Base-by-base conservation (phyloP, 2,888 invertebrate species). In the Leistus spinibarbis region DNA sequence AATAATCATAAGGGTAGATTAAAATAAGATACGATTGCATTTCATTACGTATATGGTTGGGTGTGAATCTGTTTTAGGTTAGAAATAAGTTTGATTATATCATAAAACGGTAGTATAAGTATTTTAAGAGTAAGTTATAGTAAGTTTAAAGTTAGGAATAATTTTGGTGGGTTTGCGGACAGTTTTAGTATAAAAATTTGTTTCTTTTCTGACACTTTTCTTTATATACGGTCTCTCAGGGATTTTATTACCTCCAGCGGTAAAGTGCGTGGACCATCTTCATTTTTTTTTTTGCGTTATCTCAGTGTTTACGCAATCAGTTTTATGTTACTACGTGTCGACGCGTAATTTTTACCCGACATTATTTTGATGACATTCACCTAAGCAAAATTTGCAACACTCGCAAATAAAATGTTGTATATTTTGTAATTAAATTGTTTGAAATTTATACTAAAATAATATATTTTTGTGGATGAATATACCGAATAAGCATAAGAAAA, bases 151-250 rank as follows among this genome's bases (percentile, higher is more conserved):
- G n/a, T n/a, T n/a, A n/a, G n/a, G n/a, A n/a, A n/a, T n/a, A n/a
- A n/a, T n/a, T n/a, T n/a, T n/a, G n/a, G n/a, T n/a, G n/a, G n/a
- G n/a, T n/a, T n/a, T n/a, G n/a, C n/a, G n/a, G n/a, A n/a, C n/a
- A 40, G 40, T 40, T 40, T 40, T 40, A 2, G 40, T 40, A 13
- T 40, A 13, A 40, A 40, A 40, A 40, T 40, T 40, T 5, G 40
- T 40, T 7, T 7, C 10, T 40, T 57, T 69, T 71, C 54, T 71
- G 71, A 64, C 71, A 64, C 71, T 64, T 70, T 71, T 63, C 71
- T 71, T 65, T 71, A 71, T 64, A 64, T 64, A 71, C 71, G 64
- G 71, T 71, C 71, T 24, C 70, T 40, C n/a, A 22, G 70, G 71
- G 64, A 71, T 71, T 71, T 71, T 71, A 71, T 7, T 71, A 65